phyloP scores from a whole-genome alignment of 2,113 vertebrate genomes.

The Mohoua ochrocephala region DNA sequence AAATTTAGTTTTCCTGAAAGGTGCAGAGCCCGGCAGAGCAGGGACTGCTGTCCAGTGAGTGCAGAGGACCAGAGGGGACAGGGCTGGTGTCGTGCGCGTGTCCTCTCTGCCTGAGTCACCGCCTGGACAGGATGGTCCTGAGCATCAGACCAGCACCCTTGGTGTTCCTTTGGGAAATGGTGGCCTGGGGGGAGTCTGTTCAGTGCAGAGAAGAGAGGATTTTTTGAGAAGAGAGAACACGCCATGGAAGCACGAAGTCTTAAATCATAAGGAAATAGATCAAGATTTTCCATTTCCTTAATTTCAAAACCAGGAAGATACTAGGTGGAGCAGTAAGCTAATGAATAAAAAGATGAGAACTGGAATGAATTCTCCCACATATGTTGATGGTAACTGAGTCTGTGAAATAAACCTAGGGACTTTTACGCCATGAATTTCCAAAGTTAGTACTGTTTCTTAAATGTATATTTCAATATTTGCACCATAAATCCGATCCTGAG shows the following conservation, averaged over 20 bases:
- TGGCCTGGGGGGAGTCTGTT: not conserved
- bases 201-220: not conserved
- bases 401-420: not conserved
- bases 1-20: slow-evolving; percentile 20
- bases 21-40: not conserved
- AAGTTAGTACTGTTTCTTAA: not conserved
- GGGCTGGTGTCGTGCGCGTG: not conserved
- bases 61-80: not conserved
- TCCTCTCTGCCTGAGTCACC: not conserved
- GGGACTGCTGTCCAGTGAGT: not conserved
- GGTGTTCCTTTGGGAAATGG: not conserved
- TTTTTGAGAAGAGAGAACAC: not conserved
- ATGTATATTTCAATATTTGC: not conserved
- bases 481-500: not conserved
- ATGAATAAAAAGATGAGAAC: not conserved
- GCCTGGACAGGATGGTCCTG: not conserved
- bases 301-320: not conserved
- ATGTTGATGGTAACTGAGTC: not conserved
- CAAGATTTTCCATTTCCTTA: not conserved
- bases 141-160: not conserved
- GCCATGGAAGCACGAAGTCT: not conserved
- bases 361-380: not conserved
- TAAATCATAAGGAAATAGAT: not conserved
- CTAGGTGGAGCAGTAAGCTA: not conserved
- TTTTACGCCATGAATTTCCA: not conserved